Evolutionary conservation across 2,888 invertebrate genomes (phyloP).

Genomic region (Cephus rjabovi): DNA sequence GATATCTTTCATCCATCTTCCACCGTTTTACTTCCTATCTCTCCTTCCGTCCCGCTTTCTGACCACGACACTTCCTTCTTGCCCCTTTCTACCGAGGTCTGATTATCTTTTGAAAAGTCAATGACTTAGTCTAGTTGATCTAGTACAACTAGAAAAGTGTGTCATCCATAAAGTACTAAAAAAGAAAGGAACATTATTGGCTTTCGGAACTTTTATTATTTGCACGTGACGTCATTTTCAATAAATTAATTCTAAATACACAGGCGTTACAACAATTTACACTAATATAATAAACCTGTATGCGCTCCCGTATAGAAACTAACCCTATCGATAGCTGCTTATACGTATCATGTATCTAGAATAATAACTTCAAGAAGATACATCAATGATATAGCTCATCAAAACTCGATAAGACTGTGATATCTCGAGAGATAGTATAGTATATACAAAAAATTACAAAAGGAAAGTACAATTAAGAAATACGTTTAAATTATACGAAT

Average conservation of each 20-base stretch:
- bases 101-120: too few relatives aligned
- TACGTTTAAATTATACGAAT: background rate
- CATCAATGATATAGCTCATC: background rate
- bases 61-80: background rate
- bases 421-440: background rate
- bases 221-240: slow-evolving; percentile 41
- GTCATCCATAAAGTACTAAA: background rate
- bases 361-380: background rate
- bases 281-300: slow-evolving; percentile 34
- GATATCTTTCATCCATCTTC: background rate
- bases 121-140: too few relatives aligned
- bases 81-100: too few relatives aligned
- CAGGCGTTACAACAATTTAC: slow-evolving; percentile 44
- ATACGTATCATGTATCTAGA: background rate
- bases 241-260: slow-evolving; percentile 43
- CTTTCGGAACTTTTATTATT: slow-evolving; percentile 28
- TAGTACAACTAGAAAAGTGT: too few relatives aligned
- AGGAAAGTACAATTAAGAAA: background rate
- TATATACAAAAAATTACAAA: slow-evolving; percentile 8
- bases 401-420: background rate
- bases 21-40: background rate
- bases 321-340: slow-evolving; percentile 25
- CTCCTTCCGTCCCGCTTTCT: background rate
- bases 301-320: slow-evolving; percentile 28
- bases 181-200: background rate